Base-by-base conservation (phyloP, 2,888 invertebrate genomes). In the Drosophila subsilvestris region DNA sequence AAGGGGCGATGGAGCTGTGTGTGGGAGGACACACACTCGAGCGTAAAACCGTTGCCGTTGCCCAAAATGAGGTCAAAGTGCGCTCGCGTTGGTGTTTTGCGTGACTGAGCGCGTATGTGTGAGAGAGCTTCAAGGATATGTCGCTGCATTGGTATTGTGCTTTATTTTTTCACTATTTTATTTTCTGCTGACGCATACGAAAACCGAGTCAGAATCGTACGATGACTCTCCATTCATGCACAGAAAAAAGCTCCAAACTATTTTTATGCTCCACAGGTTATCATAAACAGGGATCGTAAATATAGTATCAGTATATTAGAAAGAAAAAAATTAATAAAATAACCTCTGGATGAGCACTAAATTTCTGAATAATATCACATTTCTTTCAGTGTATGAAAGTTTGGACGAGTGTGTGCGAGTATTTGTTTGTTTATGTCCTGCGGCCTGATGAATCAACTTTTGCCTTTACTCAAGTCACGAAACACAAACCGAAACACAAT, bases 381-480 rank as follows among this genome's bases (percentile, higher is more conserved):
- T 37, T 37, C 37, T 37, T 37, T 37, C 37, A 37, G 37, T 37
- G 37, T 2, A 37, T n/a, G 14, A 6, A n/a, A 7, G 14, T n/a
- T 37, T 37, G 37, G 14, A 12, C 17, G 42, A 48, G n/a, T 51
- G n/a, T 56, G 27, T 43, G 45, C 47, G 14, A 37, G 37, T 44
- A 58, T 70, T 50, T 60, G 47, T 45, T 32, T 67, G 50, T 51
- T 48, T 63, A 70, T 83, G 73, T 75, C 88, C 86, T 82, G 86
- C 74, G 88, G 83, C 37, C 88, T 88, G 88, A 88, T 84, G 88
- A 88, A 88, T 78, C 88, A 86, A 84, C 83, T 88, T 84, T 80
- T 86, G 86, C 80, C 86, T 77, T 80, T 70, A 80, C 88, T 88
- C 86, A 88, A 84, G 83, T 84, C 88, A 84, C 83, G 83, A 86